Evolutionary conservation across 1,140 invertebrate genomes (phyloP), one percentile per base, ranked within the genome.

Genomic region (Zaprionus africanus): DNA sequence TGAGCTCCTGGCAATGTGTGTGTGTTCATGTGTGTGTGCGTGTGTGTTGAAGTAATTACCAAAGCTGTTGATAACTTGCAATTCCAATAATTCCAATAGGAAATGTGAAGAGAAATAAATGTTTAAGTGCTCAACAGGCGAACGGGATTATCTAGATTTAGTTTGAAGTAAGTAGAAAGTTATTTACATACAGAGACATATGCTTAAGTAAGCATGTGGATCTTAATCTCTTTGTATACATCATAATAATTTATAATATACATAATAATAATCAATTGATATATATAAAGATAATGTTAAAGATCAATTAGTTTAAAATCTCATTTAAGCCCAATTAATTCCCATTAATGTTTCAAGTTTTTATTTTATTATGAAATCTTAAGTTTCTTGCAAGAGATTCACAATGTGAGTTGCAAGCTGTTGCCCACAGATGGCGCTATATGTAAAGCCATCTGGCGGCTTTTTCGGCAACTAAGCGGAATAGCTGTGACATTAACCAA

Each of bases 61-160:
- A n/a, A 51, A 67, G 51, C 15, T 73, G 75, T 77, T 77, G 75
- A 77, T 73, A 73, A 53, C 56, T 31, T 57, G 28, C 31, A 65
- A 72, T 65, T 76, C 64, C 56, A 73, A 76, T 65, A 43, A 72
- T 57, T 61, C 63, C 34, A 63, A 70, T 58, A 46, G 53, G 12
- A 70, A 75, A 63, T 53, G n/a, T 15, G 13, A 43, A 46, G 31
- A 51, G 19, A 17, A 46, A 46, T 46, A 46, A 46, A 46, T 46
- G 53, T 54, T 64, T 54, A 64, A 64, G 56, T 56, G 51, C 17
- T 56, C 17, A 24, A 31, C 41, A 24, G 19, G 43, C 26, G 11
- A 46, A 46, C 7, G 41, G 41, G 7, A 46, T 46, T 46, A 46
- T 46, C n/a, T 46, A 7, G 41, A 46, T 46, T 46, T 17, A n/a